phyloP scores from a whole-genome alignment of 2,888 invertebrate genomes.

The Choristoneura rosaceana region DNA sequence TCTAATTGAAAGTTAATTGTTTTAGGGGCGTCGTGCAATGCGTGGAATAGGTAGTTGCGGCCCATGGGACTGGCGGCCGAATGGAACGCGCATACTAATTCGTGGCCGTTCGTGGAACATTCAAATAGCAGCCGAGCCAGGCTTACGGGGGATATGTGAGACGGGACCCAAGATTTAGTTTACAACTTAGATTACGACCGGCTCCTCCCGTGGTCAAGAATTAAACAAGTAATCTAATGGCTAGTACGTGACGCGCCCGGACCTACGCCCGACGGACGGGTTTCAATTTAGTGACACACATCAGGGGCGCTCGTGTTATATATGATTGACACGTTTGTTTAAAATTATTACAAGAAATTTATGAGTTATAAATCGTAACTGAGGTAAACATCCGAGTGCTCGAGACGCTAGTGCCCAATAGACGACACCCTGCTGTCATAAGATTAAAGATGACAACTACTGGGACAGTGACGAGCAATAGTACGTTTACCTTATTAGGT shows the following conservation, averaged over 20 bases:
- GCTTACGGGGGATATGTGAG: conserved; percentile 82
- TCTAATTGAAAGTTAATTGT: conserved; percentile 21
- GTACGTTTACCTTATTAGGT: no score
- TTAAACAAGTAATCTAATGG: conserved; percentile 80
- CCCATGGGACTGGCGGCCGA: conserved; percentile 74
- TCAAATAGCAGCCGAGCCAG: conserved; percentile 77
- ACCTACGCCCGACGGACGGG: conserved; percentile 53
- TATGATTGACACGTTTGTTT: background rate
- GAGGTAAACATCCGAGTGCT: no score
- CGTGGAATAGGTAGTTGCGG: conserved; percentile 71
- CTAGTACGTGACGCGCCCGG: conserved; percentile 65
- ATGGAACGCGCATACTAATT: conserved; percentile 84
- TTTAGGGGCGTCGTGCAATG: conserved; percentile 41
- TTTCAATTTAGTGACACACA: conserved; percentile 56
- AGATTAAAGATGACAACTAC: no score
- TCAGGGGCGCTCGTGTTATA: background rate
- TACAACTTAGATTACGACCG: conserved; percentile 81
- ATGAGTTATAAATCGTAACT: no score
- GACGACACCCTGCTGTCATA: no score
- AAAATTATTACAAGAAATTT: background rate
- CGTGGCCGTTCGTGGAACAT: conserved; percentile 77
- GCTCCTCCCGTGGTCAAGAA: conserved; percentile 77
- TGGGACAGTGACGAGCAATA: no score
- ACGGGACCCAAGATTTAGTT: conserved; percentile 82
- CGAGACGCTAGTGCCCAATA: no score